These are phyloP conservation scores for Spisula solida DNA, from an alignment of 2,888 invertebrate genomes.

Conservation along the genomic window DNA sequence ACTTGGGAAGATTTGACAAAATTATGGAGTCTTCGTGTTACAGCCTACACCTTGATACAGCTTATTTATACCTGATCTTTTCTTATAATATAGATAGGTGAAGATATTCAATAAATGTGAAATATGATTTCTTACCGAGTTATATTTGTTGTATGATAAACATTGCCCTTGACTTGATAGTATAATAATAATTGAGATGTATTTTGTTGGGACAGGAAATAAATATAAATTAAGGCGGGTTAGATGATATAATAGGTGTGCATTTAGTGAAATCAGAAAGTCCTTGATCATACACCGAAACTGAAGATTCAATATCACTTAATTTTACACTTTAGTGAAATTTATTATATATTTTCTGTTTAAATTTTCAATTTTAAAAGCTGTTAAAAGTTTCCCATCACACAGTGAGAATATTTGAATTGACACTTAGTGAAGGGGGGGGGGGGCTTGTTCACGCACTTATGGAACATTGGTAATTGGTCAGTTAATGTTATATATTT, in stretches of 20 bases:
- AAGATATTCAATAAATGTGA: neutral
- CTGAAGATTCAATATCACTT: neutral
- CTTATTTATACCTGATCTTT: neutral
- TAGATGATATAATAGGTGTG: neutral
- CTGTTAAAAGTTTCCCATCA: neutral
- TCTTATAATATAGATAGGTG: neutral
- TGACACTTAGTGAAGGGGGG: neutral
- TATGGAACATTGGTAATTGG: too few relatives aligned
- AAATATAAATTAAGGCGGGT: neutral
- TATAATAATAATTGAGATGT: neutral
- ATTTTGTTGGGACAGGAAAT: slow-evolving; percentile 5
- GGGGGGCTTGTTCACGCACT: neutral
- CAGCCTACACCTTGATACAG: neutral
- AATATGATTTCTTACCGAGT: slow-evolving; percentile 1
- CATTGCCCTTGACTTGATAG: neutral
- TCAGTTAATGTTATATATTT: too few relatives aligned
- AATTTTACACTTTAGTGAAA: neutral
- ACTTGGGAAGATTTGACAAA: neutral
- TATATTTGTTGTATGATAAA: neutral
- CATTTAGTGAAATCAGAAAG: neutral
- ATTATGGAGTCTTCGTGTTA: neutral
- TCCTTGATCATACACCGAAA: neutral
- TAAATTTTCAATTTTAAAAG: slow-evolving; percentile 1
- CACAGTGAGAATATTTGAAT: neutral
- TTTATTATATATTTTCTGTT: neutral